Base-by-base conservation (phyloP, 1,140 invertebrate species). In the Pomacea maculata region DNA sequence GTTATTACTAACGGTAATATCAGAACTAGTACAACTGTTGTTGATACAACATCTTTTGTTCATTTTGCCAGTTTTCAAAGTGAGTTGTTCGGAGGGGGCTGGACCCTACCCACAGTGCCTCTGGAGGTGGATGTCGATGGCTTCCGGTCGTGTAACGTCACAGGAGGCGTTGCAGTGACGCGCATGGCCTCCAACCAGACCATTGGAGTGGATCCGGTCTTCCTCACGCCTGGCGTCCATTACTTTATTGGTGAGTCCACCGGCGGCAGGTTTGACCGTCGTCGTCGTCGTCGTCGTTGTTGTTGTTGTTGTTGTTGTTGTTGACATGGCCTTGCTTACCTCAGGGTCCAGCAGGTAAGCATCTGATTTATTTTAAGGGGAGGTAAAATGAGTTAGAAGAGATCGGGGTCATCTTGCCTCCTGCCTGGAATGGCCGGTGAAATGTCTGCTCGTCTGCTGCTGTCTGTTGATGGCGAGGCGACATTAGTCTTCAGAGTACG, bases 221-320 rank as follows among this genome's bases (percentile, higher is more conserved):
- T 81, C 0, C 75, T 81, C 11, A 29, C n/a, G 0, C n/a, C 70
- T 10, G 80, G 80, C 10, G 25, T 70, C 10, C 65, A 81, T 34
- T 81, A 81, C 68, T 81, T 81, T 55, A 81, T 81, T 15, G 80
- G 80, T 81, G 64, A 71, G 52, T 45, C 75, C 75, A 25, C 72
- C 6, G 3, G 8, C 11, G 10, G 10, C 52, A 21, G 12, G 15
- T 3, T 52, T 29, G 12, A 11, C 72, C 3, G 25, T 73, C 11
- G 10, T 11, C 34, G n/a, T 73, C 71, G 12, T 29, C 34, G n/a
- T 73, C 45, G 25, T 52, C 2, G 25, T 73, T 52, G 3, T 15
- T 73, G 19, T 45, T 52, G 25, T 45, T 45, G 34, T 45, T 45
- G 34, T 45, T 45, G 34, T 45, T 45, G 34, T 45, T 45, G 34